These are phyloP conservation scores for Salpingus planirostris DNA, from an alignment of 2,888 invertebrate species.

Conservation along the genomic window DNA sequence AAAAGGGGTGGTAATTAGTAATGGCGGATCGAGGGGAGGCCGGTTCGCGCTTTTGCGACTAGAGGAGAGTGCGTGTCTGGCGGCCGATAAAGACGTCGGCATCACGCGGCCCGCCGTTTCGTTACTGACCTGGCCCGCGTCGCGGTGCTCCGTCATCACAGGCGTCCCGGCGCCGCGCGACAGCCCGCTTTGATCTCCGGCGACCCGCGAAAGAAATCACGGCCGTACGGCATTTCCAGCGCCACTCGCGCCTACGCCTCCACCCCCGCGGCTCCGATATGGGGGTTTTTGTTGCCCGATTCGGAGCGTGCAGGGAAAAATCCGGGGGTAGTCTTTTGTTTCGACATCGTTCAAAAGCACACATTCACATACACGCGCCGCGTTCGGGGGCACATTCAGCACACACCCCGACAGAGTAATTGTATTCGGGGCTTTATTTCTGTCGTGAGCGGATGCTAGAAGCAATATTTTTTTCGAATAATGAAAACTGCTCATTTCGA, in stretches of 20 bases:
- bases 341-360: too few species aligned
- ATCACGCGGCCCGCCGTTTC: slow-evolving; percentile 31
- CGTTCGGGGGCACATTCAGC: slow-evolving; percentile 4
- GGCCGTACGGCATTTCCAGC: too few species aligned
- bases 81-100: slow-evolving; percentile 33
- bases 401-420: slow-evolving; percentile 10
- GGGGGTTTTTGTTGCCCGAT: too few species aligned
- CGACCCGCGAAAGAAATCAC: slow-evolving; percentile 1
- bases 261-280: too few species aligned
- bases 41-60: too few species aligned
- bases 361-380: slow-evolving; percentile 1
- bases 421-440: slow-evolving; percentile 12
- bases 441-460: slow-evolving; percentile 14
- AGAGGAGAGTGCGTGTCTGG: slow-evolving; percentile 16
- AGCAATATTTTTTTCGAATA: slow-evolving; percentile 14
- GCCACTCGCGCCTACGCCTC: too few species aligned
- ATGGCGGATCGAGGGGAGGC: too few species aligned
- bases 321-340: too few species aligned
- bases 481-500: slow-evolving; percentile 13
- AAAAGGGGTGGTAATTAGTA: too few species aligned
- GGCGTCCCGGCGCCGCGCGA: slow-evolving; percentile 31
- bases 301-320: too few species aligned
- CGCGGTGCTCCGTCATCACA: slow-evolving; percentile 31
- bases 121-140: slow-evolving; percentile 39
- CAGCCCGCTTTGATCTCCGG: slow-evolving; percentile 26